Base-by-base conservation (phyloP, 2,113 vertebrate genomes). In the Antigone vipio region DNA sequence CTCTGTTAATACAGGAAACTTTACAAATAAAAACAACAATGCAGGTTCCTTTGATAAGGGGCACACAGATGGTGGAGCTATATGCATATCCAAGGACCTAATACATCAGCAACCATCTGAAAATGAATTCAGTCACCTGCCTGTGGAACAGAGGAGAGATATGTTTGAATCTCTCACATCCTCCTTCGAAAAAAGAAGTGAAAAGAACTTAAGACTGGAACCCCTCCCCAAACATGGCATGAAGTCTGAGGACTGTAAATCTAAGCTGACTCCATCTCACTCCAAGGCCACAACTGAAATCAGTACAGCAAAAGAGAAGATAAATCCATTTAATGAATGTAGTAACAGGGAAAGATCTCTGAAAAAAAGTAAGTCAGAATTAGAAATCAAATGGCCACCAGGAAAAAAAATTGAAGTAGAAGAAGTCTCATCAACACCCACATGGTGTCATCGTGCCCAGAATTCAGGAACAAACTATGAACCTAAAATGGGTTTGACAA, bases 401-500 rank as follows among this genome's bases (percentile, higher is more conserved):
- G 47, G 53, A 74, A 97, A 92, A 44, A 85, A 56, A 15, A 2
- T 5, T 1, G 73, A 67, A 68, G 83, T 22, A 63, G 92, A 88
- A 34, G 77, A 97, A 42, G 63, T 82, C 67, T 45, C 85, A 4
- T 95, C 87, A 12, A 58, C 93, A 47, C 92, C 93, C 4, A 78
- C 83, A 4, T 97, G 97, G 97, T 92, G 44, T 67, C 95, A 88
- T 29, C 94, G 88, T 85, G 71, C 94, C 60, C 98, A 98, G 21
- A 91, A 97, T 79, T 96, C 97, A 87, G 98, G 97, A 53, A 96
- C 98, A 42, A 98, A 71, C 67, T 98, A 96, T 0, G 98, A 98
- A 40, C 98, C 98, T 34, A 99, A 98, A 84, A 97, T 98, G 24
- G 99, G 99, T 55, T 97, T 99, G 98, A 99, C 98, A 32, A 99